A percentile compares a stretch with the other conserved stretches of the same genome.
phyloP scores from a whole-genome alignment of 1,140 invertebrate genomes.

The Cydia pomonella region DNA sequence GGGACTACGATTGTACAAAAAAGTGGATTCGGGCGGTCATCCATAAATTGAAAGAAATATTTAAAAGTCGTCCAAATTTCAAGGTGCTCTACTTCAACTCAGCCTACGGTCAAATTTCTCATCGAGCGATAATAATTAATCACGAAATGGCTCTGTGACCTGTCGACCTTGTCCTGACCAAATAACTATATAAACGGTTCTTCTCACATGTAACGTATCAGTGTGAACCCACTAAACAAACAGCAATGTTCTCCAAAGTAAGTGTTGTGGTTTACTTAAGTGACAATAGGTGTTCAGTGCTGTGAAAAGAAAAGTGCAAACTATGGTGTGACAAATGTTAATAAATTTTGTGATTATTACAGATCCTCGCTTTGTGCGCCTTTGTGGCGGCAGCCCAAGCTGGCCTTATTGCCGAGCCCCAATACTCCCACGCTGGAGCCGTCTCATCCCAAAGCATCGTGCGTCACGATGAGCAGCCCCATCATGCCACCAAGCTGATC shows the following conservation, averaged over 20 bases:
- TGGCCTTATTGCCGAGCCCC: conserved; percentile 54
- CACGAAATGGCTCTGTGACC: conserved; percentile 25
- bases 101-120: conserved; percentile 29
- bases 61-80: conserved; percentile 16
- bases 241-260: conserved; percentile 50
- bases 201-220: conserved; percentile 9
- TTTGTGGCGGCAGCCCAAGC: conserved; percentile 56
- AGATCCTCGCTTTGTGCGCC: conserved; percentile 58
- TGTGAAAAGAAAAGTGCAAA: neutral
- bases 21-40: too few relatives aligned
- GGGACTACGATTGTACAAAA: too few relatives aligned
- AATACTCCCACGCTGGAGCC: conserved; percentile 54
- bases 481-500: conserved; percentile 15
- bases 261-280: conserved; percentile 30
- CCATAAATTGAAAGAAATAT: neutral
- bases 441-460: conserved; percentile 54
- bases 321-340: conserved; percentile 20
- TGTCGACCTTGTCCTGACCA: conserved; percentile 26
- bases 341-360: conserved; percentile 37
- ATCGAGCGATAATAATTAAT: conserved; percentile 27
- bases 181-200: conserved; percentile 19
- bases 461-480: conserved; percentile 32
- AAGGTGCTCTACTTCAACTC: conserved; percentile 23
- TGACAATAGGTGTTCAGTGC: neutral
- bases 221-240: conserved; percentile 5